Evolutionary conservation across 2,113 vertebrate genomes (phyloP), one percentile per base, ranked within the genome.

Genomic region (Apistogramma diplotaenia): DNA sequence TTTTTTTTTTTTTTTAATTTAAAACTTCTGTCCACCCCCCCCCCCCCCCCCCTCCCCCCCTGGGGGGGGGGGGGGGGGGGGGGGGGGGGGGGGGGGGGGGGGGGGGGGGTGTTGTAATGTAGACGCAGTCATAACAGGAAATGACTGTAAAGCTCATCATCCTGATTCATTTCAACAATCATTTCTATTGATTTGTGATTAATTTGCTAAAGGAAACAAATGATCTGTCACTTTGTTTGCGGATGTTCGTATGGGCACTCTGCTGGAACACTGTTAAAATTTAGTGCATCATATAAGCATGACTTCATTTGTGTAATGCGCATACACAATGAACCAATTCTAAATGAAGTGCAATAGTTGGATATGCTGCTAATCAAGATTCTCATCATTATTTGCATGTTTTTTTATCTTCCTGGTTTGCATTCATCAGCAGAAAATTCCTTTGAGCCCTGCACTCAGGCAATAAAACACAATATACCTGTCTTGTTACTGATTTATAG

Each of bases 101-200:
- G n/a, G n/a, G n/a, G n/a, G 54, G 61, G 49, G n/a, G 29, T 46
- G 29, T 40, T 29, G 55, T 90, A 83, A 91, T 70, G 65, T 62
- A 84, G 19, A 61, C 6, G 2, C 46, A 76, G 46, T 54, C 16
- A n/a, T 55, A 79, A 77, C 88, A 92, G 92, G 91, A 92, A 92
- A 91, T 92, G 83, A 88, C 79, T 79, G 57, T 58, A 53, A 81
- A 84, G 73, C 43, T 86, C 82, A 82, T 84, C 61, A 76, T 31
- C 8, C 1, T 85, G 81, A 88, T 58, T 81, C 78, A 85, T 60
- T 58, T 18, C 73, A 56, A 76, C 74, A 74, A 65, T 87, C 78
- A 46, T n/a, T 79, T 33, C 58, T 40, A 9, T 58, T 40, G 18
- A 70, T 31, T 31, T 70, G 10, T 51, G 65, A 70, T 51, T 4